Evolutionary conservation across 2,888 invertebrate species (phyloP), one percentile per base, ranked within the genome.

Genomic region (Archips xylosteana): DNA sequence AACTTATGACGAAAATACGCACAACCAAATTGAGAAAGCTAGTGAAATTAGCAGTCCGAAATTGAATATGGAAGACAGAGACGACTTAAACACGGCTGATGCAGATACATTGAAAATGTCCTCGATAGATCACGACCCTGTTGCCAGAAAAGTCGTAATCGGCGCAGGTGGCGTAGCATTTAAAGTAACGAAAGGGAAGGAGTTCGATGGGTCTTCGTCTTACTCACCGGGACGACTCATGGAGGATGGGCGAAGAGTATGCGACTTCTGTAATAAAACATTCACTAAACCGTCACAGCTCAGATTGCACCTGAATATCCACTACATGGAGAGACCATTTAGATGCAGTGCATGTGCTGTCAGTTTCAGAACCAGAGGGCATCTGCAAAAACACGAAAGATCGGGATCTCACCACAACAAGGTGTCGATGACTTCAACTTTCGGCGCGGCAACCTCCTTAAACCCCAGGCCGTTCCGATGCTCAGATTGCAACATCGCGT

Each of bases 391-490:
- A 90, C 99, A 99, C 87, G 97, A 98, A 88, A 95, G 98, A 74
- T 98, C 98, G 70, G 98, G 98, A 83, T 97, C 97, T 77, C 99
- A 99, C 94, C 97, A 97, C 82, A 98, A 98, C 86, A 98, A 98
- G 95, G 98, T 98, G 79, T 97, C 96, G 82, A 97, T 97, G 97
- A 97, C 97, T 42, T 96, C 97, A 32, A 97, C 97, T 0, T 97
- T 97, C 86, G 97, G 97, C 8, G 96, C 97, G 10, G 96, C 98
- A 69, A 97, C 97, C 0, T 97, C 97, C 13, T 97, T 97, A 78
- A 99, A 99, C 92, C 99, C 99, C 2, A 95, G 99, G 67, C 99
- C 99, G 23, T 99, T 99, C 89, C 98, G 98, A 84, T 99, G 99
- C 92, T 96, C 96, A 32, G 99, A 99, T 86, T 99, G 99, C 89